Evolutionary conservation across 2,888 invertebrate genomes (phyloP).

Genomic region (Celastrina argiolus): DNA sequence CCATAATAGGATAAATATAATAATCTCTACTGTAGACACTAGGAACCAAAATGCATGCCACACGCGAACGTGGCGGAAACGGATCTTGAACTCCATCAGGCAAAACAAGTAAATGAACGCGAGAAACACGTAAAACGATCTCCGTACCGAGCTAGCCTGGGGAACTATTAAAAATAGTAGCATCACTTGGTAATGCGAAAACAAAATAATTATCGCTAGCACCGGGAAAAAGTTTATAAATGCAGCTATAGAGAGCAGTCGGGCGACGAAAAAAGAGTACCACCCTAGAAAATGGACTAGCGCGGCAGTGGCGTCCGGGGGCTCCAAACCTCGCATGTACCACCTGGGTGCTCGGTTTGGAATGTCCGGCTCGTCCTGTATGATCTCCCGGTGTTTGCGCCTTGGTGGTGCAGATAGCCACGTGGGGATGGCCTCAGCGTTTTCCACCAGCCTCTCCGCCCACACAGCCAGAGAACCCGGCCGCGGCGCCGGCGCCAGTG

Average conservation of each 20-base stretch:
- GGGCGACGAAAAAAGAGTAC: constrained; percentile 85
- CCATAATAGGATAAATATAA: constrained; percentile 85
- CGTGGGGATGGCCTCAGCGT: constrained; percentile 73
- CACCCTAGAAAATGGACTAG: constrained; percentile 85
- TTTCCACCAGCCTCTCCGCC: constrained; percentile 74
- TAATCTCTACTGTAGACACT: constrained; percentile 81
- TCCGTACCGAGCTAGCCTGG: constrained; percentile 73
- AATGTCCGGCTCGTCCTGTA: constrained; percentile 60
- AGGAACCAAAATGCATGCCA: constrained; percentile 84
- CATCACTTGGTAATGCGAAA: constrained; percentile 82
- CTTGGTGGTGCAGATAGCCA: constrained; percentile 72
- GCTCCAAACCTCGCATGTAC: constrained; percentile 82
- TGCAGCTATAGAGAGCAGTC: constrained; percentile 83
- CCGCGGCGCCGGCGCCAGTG: constrained; percentile 61
- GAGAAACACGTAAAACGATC: constrained; percentile 82
- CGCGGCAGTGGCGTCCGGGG: constrained; percentile 85
- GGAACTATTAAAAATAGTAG: constrained; percentile 81
- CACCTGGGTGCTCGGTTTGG: constrained; percentile 63
- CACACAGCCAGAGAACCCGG: constrained; percentile 61
- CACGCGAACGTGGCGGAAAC: constrained; percentile 83
- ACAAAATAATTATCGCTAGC: constrained; percentile 77
- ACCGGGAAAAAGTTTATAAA: constrained; percentile 83
- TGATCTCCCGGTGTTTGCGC: constrained; percentile 55
- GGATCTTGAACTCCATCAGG: constrained; percentile 87
- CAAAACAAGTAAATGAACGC: constrained; percentile 86